Evolutionary conservation across 2,113 vertebrate genomes (phyloP).

Genomic region (Gambusia holbrooki): DNA sequence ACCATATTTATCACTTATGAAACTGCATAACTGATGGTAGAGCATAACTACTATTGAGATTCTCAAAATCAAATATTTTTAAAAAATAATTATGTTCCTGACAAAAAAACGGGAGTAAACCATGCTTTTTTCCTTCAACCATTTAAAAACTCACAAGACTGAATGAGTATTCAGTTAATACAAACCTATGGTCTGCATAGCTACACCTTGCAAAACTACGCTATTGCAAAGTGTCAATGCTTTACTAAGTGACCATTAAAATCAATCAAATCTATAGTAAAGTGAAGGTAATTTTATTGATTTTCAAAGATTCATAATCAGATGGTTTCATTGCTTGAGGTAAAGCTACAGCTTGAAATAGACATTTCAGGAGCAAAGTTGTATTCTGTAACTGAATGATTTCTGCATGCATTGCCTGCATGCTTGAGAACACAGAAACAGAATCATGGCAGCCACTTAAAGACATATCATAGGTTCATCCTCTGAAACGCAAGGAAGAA

Average conservation of each 20-base stretch:
- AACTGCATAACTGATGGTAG: background rate
- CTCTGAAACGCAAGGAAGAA: slow-evolving; percentile 42
- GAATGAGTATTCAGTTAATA: slow-evolving; percentile 24
- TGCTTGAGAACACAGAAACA: slow-evolving; percentile 29
- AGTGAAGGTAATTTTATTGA: slow-evolving; percentile 44
- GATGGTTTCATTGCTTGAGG: slow-evolving; percentile 22
- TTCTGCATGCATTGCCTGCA: slow-evolving; percentile 7
- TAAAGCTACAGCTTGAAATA: slow-evolving; percentile 34
- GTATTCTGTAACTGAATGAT: slow-evolving; percentile 17
- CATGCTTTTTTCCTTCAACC: background rate
- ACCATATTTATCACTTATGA: background rate
- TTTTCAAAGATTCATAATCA: slow-evolving; percentile 36
- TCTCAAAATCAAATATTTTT: background rate
- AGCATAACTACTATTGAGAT: too few relatives aligned
- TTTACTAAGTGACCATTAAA: slow-evolving; percentile 64
- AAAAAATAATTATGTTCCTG: background rate
- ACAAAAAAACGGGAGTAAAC: background rate
- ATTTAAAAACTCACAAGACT: slow-evolving; percentile 19
- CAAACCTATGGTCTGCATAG: slow-evolving; percentile 27
- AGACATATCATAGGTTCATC: slow-evolving; percentile 20
- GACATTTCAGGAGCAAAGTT: slow-evolving; percentile 40
- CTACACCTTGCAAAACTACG: slow-evolving; percentile 30
- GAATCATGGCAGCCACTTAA: slow-evolving; percentile 29
- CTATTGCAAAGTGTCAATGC: slow-evolving; percentile 42
- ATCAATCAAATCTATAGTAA: slow-evolving; percentile 57